phyloP scores from a whole-genome alignment of 2,797 vertebrate species.

The Numenius phaeopus region DNA sequence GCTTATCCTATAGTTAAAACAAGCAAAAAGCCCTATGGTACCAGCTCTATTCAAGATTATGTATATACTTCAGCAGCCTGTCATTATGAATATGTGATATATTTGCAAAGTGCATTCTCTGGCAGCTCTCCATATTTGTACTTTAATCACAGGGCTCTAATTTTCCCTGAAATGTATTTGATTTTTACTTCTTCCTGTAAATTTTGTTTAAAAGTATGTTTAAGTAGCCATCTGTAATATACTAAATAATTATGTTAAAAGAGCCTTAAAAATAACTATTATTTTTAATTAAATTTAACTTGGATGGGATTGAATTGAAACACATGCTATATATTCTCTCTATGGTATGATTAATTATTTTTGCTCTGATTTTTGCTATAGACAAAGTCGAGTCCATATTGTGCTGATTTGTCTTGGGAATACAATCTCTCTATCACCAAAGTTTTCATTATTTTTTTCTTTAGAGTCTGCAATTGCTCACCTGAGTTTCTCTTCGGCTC shows the following conservation, averaged over 20 bases:
- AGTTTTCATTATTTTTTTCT: not conserved
- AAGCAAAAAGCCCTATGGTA: not conserved
- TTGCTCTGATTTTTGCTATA: constrained; percentile 38
- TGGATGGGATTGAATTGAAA: constrained; percentile 61
- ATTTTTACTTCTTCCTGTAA: constrained; percentile 68
- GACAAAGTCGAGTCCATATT: not conserved
- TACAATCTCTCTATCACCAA: not conserved
- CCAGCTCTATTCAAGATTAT: not conserved
- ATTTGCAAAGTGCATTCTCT: constrained; percentile 63
- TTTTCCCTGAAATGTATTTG: constrained; percentile 74
- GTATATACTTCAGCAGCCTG: constrained; percentile 44
- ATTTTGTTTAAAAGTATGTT: constrained; percentile 71
- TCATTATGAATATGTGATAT: constrained; percentile 44
- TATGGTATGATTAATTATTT: constrained; percentile 23
- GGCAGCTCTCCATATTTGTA: constrained; percentile 60
- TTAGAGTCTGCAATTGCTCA: not conserved
- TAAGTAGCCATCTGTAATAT: constrained; percentile 66
- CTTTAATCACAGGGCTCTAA: constrained; percentile 69
- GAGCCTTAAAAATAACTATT: constrained; percentile 70
- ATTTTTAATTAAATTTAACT: constrained; percentile 74
- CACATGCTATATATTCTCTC: constrained; percentile 51
- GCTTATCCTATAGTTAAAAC: not conserved
- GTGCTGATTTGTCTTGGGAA: constrained; percentile 40
- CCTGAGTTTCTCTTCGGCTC: not conserved
- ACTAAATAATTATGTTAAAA: constrained; percentile 63